Base-by-base conservation (phyloP, 2,888 invertebrate genomes). In the Eupithecia centaureata region DNA sequence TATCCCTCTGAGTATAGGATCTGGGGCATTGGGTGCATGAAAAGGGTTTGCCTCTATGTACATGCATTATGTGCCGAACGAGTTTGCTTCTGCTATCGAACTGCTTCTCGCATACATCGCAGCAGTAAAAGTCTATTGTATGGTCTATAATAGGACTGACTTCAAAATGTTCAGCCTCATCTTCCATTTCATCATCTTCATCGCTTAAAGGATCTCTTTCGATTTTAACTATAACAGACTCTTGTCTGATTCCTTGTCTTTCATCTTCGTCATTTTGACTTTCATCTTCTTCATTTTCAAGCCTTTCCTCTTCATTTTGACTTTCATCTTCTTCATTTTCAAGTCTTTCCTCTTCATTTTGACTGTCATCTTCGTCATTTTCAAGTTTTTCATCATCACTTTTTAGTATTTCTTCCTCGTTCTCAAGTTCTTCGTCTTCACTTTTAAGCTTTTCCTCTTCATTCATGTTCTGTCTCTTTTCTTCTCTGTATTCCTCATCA, bases 131-230 rank as follows among this genome's bases (percentile, higher is more conserved):
- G 13, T 54, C 60, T 0, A 8, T 12, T 15, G 42, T 22, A 2
- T 27, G 35, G 18, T 42, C 42, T 27, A 38, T 60, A 4, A 42
- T 13, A 3, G 38, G 38, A 1, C 28, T 42, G 2, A 42, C 42
- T 30, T 60, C 38, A 4, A 42, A 28, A 42, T 60, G 42, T 18
- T 60, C 60, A 0, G 60, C 0, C 13, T 60, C 60, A 0, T 28
- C 38, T 0, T 60, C 57, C 12, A 32, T 18, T 18, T 30, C 57
- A 18, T 13, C 2, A 5, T 52, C 35, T 1, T 61, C 61, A 2
- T 61, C 61, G n/a, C 35, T 52, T 54, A 67, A 54, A 0, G 67
- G 67, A 33, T 67, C 67, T 47, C 63, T 51, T 18, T 66, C 66
- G 0, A 65, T 18, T 13, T 67, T 58, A 0, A 62, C 28, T 25